Evolutionary conservation across 2,113 vertebrate species (phyloP), one percentile per base, ranked within the genome.

Genomic region (Amblyopsis rosae): DNA sequence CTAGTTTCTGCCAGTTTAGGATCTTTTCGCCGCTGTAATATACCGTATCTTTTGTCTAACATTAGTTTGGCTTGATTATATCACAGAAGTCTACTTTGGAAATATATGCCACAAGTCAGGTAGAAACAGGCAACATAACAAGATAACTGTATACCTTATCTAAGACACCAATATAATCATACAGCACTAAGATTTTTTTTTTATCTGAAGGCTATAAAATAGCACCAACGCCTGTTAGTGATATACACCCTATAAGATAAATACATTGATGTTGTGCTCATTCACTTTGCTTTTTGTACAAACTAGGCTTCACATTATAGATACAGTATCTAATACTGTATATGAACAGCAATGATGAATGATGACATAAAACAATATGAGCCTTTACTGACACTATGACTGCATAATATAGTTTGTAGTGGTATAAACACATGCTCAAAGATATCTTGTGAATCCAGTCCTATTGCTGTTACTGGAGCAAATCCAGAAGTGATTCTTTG

Each of bases 21-120:
- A 65, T 12, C 9, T 26, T 58, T 74, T 65, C 50, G 17, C 6
- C 60, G 33, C 35, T 55, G 49, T n/a, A 54, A 35, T 48, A 70
- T 35, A 54, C 17, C n/a, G 12, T 35, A 3, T 15, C 57, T 32
- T 82, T 55, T 67, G 45, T 65, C 17, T 70, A 73, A 35, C 13
- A 33, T 54, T 13, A n/a, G 53, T 49, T 41, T 9, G 17, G 58
- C 54, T 65, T 32, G 62, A 41, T 17, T 48, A 33, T 65, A 68
- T 55, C 0, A 15, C 72, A 75, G 51, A 19, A 12, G 46, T 59
- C 67, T 75, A 35, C 59, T 65, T n/a, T 77, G 62, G 70, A 88
- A 82, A 86, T 70, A 62, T 69, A 64, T 59, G 70, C 64, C 62
- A 72, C 65, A 79, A 70, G 69, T 82, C 63, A 46, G 53, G 67